Conservation (phyloP, 2,888 invertebrate species). For the Ptychoptera albimana region DNA sequence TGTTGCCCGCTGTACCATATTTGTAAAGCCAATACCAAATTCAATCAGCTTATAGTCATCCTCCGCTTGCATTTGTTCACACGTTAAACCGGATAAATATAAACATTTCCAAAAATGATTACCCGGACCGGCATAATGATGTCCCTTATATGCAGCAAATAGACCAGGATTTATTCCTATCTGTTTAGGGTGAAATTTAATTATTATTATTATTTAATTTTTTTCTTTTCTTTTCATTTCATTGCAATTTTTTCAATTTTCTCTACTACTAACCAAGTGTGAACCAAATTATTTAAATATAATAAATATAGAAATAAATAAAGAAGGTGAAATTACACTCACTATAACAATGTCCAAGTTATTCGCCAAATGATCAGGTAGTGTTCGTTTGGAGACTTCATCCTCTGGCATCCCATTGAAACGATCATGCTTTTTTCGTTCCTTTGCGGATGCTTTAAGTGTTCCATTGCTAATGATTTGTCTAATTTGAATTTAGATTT, state of each 20-base stretch:
- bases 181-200: constrained; percentile 35
- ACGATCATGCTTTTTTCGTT: constrained; percentile 84
- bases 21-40: constrained; percentile 94
- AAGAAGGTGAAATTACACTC: constrained; percentile 45
- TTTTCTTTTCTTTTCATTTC: too few species aligned
- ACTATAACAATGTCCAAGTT: constrained; percentile 97
- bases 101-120: constrained; percentile 99
- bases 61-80: constrained; percentile 90
- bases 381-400: constrained; percentile 80
- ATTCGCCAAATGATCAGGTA: constrained; percentile 86
- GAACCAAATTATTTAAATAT: background rate
- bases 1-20: constrained; percentile 91
- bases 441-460: constrained; percentile 36
- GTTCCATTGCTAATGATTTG: constrained; percentile 13
- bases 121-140: constrained; percentile 96
- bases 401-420: constrained; percentile 95
- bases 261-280: background rate
- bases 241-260: too few species aligned
- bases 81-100: constrained; percentile 82
- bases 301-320: constrained; percentile 1
- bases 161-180: constrained; percentile 96
- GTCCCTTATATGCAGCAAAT: constrained; percentile 94
- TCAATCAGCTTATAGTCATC: constrained; percentile 88
- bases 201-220: background rate
- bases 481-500: too few species aligned